Conservation (phyloP, 2,797 vertebrate genomes). For the Spondyliosoma cantharus region DNA sequence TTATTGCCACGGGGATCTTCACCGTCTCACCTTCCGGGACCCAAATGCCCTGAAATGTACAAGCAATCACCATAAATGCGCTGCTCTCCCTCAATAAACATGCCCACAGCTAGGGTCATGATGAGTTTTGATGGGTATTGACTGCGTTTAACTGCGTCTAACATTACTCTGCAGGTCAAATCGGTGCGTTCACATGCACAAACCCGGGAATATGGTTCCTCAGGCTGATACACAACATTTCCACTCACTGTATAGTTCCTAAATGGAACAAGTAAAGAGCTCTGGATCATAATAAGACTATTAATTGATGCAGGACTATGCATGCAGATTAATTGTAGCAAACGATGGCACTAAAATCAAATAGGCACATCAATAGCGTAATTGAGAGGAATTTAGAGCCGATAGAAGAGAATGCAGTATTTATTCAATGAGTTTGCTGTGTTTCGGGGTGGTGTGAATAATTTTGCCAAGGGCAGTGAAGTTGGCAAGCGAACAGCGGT, state of each 20-base stretch:
- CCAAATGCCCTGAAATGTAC: conserved; percentile 92
- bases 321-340: conserved; percentile 33
- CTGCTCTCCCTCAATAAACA: conserved; percentile 38
- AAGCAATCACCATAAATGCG: conserved; percentile 53
- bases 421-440: conserved; percentile 53
- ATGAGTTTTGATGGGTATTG: conserved; percentile 13
- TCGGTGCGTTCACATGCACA: too few species aligned
- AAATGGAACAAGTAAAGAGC: conserved; percentile 14
- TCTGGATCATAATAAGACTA: not conserved
- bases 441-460: conserved; percentile 42
- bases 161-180: conserved; percentile 10
- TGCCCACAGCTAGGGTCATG: not conserved
- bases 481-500: conserved; percentile 49
- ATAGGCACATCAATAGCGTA: conserved; percentile 22
- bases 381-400: conserved; percentile 23
- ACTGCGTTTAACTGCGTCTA: conserved; percentile 25
- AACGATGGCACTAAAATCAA: conserved; percentile 45
- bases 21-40: conserved; percentile 97
- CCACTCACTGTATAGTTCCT: not conserved
- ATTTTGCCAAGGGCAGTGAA: conserved; percentile 52
- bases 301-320: conserved; percentile 15
- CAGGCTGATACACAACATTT: not conserved
- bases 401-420: not conserved
- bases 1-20: conserved; percentile 98
- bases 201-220: not conserved